phyloP scores from a whole-genome alignment of 2,888 invertebrate genomes.

The Erebia ligea region DNA sequence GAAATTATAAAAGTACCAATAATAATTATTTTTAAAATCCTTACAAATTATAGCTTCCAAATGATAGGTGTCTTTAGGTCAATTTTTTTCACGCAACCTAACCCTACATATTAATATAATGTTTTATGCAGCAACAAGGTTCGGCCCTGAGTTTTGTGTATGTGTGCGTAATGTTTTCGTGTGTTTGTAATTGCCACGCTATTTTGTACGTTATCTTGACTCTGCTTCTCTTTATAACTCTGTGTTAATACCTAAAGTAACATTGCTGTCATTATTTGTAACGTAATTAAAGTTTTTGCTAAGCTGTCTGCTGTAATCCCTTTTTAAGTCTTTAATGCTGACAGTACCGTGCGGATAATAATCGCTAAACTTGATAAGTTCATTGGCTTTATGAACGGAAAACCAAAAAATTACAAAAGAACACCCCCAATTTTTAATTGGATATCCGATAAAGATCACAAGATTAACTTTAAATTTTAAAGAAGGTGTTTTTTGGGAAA shows the following conservation, averaged over 20 bases:
- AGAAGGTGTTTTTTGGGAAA: constrained; percentile 27
- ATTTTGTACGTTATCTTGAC: too few species aligned
- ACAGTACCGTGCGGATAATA: constrained; percentile 29
- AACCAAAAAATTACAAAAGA: constrained; percentile 5
- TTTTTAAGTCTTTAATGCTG: constrained; percentile 16
- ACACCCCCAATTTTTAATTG: constrained; percentile 24
- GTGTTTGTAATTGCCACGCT: too few species aligned
- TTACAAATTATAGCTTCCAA: too few species aligned
- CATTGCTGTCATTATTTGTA: constrained; percentile 6
- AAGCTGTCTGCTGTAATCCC: constrained; percentile 26
- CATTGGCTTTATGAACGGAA: constrained; percentile 17
- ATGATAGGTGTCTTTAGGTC: too few species aligned
- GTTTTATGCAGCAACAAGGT: too few species aligned
- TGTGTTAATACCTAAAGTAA: constrained; percentile 10
- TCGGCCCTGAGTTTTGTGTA: too few species aligned
- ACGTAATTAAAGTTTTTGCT: constrained; percentile 26
- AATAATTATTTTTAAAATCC: too few species aligned
- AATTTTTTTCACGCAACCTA: too few species aligned
- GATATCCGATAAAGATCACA: constrained; percentile 28
- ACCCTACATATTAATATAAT: too few species aligned
- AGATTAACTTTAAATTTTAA: constrained; percentile 22
- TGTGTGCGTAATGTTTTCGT: too few species aligned
- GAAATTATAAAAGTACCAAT: too few species aligned
- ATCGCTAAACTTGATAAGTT: constrained; percentile 26
- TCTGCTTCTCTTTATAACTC: too few species aligned